Base-by-base conservation (phyloP, 2,888 invertebrate species). In the Hemithea aestivaria region DNA sequence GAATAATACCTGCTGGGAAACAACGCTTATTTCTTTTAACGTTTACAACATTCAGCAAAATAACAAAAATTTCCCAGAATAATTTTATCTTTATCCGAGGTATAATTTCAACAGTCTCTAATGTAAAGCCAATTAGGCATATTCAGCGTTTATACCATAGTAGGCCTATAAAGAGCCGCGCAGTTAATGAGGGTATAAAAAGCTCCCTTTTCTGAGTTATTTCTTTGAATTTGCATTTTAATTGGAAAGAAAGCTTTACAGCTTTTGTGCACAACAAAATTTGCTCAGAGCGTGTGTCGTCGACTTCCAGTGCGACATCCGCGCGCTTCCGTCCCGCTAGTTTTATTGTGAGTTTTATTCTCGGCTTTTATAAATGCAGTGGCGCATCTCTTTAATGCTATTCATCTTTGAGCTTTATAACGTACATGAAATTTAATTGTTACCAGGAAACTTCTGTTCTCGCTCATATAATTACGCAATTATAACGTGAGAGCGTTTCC, bases 141-240 rank as follows among this genome's bases (percentile, higher is more conserved):
- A 66, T 65, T 73, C 66, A 71, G 67, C 66, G 58, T 64, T 72
- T 67, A 56, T 58, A 63, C 62, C 63, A 58, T 51, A 53, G 56
- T 44, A 40, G 38, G 45, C 58, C 56, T 58, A 64, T 68, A 67
- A 73, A 67, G 60, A 62, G 62, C 61, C 52, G 54, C 58, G 53
- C 55, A 63, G 62, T 74, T 77, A 74, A 74, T 73, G 70, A 72
- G 69, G 59, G 61, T 59, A 72, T 69, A 72, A 75, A 74, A 72
- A 69, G 59, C 67, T 62, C 60, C 63, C 56, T 65, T 66, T 66
- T 63, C 64, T 66, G 63, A 78, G 66, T 71, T 75, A 79, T 77
- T 66, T 56, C 58, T 60, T 50, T 42, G 51, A 71, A 79, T 79
- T 78, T 70, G 63, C 77, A 78, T 76, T 73, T 78, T 72, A 72